A percentile compares a stretch with the other conserved stretches of the same genome.
Evolutionary conservation across 2,888 invertebrate genomes (phyloP).

Genomic region (Hanleya hanleyi): DNA sequence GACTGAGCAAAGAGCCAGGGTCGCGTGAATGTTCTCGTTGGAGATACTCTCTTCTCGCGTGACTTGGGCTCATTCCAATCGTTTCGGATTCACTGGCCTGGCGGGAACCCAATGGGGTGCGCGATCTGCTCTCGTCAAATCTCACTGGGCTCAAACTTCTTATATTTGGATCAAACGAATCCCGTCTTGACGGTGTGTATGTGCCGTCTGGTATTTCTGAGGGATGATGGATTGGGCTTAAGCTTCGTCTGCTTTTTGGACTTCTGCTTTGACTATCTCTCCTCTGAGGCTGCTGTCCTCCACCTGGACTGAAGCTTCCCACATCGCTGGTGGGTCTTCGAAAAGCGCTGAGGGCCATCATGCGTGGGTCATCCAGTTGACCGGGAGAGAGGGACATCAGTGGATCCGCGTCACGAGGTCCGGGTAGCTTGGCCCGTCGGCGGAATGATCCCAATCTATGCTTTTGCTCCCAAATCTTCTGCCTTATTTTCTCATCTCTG

Average conservation of each 20-base stretch:
- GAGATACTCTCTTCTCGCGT: conserved; percentile 41
- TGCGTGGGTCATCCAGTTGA: conserved; percentile 7
- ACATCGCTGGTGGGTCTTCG: conserved; percentile 12
- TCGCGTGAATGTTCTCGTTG: conserved; percentile 44
- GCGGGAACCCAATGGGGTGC: conserved; percentile 58
- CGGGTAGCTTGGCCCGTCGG: conserved; percentile 53
- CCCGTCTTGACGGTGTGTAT: conserved; percentile 45
- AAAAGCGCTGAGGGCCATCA: conserved; percentile 1
- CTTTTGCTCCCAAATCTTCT: conserved; percentile 70
- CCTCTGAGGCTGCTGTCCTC: conserved; percentile 6
- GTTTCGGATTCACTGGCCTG: conserved; percentile 59
- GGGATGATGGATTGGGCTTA: not conserved
- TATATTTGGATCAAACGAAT: conserved; percentile 51
- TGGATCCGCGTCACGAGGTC: conserved; percentile 41
- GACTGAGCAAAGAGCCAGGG: conserved; percentile 52
- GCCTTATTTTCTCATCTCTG: conserved; percentile 67
- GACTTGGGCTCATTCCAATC: conserved; percentile 53
- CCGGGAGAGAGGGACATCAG: not conserved
- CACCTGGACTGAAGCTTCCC: conserved; percentile 25
- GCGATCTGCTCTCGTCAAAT: conserved; percentile 46
- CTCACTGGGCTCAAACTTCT: conserved; percentile 48
- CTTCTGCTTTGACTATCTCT: not conserved
- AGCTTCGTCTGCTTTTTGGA: conserved; percentile 7
- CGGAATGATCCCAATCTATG: conserved; percentile 64
- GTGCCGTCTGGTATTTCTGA: conserved; percentile 27